A percentile compares a stretch with the other conserved stretches of the same genome.
phyloP scores from a whole-genome alignment of 1,140 invertebrate genomes.

The Argopecten irradians region DNA sequence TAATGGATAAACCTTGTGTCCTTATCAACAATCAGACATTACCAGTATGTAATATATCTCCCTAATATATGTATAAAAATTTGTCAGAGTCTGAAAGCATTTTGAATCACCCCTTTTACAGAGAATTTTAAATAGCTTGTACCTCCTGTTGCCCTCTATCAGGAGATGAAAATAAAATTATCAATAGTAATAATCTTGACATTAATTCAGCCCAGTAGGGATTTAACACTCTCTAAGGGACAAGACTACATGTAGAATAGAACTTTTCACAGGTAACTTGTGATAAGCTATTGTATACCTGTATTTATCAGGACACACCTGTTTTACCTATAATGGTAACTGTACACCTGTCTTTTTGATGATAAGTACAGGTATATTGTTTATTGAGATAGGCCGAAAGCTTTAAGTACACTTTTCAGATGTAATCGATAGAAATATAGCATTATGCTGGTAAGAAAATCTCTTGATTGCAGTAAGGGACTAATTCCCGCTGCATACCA shows the following conservation, averaged over 20 bases:
- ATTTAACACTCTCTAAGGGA: no score
- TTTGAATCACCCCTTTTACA: background rate
- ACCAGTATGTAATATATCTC: background rate
- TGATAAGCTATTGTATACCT: background rate
- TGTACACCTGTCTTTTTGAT: background rate
- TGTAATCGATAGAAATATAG: background rate
- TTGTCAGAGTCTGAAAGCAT: background rate
- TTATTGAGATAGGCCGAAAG: background rate
- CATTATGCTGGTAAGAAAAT: background rate
- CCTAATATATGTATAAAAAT: background rate
- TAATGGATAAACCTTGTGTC: background rate
- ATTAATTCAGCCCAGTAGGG: no score
- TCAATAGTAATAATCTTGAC: background rate
- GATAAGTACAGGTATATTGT: background rate
- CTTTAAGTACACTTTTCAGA: constrained; percentile 3
- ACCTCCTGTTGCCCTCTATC: background rate
- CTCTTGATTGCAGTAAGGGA: background rate
- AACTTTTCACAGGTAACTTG: background rate
- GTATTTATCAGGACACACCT: background rate
- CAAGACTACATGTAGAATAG: no score
- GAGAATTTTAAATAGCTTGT: background rate
- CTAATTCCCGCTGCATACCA: background rate
- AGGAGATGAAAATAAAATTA: background rate
- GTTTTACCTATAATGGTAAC: background rate
- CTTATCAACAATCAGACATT: background rate